These are phyloP conservation scores for Montipora capricornis DNA, from an alignment of 64 coral and sea anemone genomes.

Conservation along the genomic window DNA sequence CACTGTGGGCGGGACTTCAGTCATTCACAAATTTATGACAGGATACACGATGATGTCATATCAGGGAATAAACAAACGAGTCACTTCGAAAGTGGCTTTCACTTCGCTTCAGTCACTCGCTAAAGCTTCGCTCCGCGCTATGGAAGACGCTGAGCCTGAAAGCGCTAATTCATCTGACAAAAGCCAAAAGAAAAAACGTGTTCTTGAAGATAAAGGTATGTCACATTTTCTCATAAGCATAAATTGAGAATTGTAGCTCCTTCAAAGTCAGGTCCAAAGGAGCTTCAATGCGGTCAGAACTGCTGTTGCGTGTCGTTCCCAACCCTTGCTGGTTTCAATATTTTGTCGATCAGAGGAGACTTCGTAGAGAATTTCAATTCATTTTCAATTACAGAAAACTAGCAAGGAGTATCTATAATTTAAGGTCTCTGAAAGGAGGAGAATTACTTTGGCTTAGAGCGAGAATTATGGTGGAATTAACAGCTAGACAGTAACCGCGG, in stretches of 20 bases:
- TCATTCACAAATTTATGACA: constrained; percentile 12
- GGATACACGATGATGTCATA: constrained; percentile 39
- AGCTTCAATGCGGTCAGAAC: constrained; percentile 5
- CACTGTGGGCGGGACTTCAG: background rate
- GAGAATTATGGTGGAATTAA: background rate
- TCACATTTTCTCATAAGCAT: background rate
- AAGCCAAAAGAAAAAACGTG: constrained; percentile 17
- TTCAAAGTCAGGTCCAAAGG: constrained; percentile 21
- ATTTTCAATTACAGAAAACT: background rate
- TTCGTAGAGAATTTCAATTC: background rate
- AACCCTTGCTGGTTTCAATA: background rate
- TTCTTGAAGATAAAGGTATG: constrained; percentile 45
- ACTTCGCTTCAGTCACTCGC: constrained; percentile 16
- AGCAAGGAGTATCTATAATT: background rate
- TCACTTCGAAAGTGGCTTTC: constrained; percentile 43
- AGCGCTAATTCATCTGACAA: constrained; percentile 3
- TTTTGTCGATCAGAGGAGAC: constrained; percentile 1
- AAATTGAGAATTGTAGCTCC: background rate
- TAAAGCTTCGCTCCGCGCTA: background rate
- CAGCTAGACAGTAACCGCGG: background rate
- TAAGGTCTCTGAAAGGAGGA: background rate
- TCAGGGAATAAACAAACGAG: constrained; percentile 34
- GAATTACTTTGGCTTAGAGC: background rate
- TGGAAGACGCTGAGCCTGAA: constrained; percentile 28
- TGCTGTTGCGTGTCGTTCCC: background rate